Base-by-base conservation (phyloP, 2,888 invertebrate genomes). In the Acanthosepion esculentum region DNA sequence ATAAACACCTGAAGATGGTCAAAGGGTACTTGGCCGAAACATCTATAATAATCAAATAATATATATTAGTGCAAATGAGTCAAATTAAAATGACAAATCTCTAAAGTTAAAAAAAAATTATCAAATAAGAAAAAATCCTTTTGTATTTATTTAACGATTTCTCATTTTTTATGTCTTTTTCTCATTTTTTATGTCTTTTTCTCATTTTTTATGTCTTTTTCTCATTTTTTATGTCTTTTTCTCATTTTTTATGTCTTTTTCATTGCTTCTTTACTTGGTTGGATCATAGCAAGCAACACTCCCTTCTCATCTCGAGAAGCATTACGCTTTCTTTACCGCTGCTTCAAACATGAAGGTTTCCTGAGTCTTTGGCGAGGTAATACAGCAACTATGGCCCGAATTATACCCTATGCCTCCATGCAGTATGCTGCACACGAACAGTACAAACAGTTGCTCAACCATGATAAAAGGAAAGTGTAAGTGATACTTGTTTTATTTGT, bases 371-470 rank as follows among this genome's bases (percentile, higher is more conserved):
- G 99, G 99, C 98, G 99, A 94, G 99, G 99, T 8, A 99, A 99
- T 98, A 99, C 99, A 96, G 99, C 99, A 10, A 99, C 99, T 0
- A 99, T 99, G 99, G 99, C 99, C 33, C 98, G 99, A 95, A 99
- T 99, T 95, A 98, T 99, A 94, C 99, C 99, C 0, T 99, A 99
- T 97, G 99, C 99, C 48, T 99, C 99, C 92, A 98, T 99, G 96
- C 99, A 99, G 98, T 99, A 99, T 97, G 98, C 99, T 0, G 98
- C 99, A 91, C 99, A 99, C 98, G 99, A 99, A 98, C 99, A 99
- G 97, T 99, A 99, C 98, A 99, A 99, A 97, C 98, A 98, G 95
- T 97, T 98, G 94, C 98, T 99, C 1, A 96, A 95, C 50, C 94
- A 95, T n/a, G 95, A 96, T 94, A 94, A 95, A 78, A 95, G 95